These are phyloP conservation scores for Crioceris asparagi DNA, from an alignment of 2,888 invertebrate species.

Conservation along the genomic window DNA sequence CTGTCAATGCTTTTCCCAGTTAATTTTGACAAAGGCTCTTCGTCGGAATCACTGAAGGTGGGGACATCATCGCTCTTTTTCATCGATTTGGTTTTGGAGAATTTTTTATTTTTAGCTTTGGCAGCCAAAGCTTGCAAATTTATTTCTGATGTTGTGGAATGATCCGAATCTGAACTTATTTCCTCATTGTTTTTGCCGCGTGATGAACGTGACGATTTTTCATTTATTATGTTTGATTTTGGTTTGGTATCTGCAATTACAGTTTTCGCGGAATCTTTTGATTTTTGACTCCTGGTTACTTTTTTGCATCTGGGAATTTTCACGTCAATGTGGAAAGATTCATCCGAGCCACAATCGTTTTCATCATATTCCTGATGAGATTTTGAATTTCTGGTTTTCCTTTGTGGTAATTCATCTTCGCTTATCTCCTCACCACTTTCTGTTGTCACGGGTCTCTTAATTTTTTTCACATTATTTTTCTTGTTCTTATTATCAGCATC, in stretches of 20 bases:
- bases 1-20: constrained; percentile 26
- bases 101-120: constrained; percentile 23
- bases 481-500: neutral
- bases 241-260: constrained; percentile 2
- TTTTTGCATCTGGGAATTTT: constrained; percentile 25
- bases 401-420: constrained; percentile 10
- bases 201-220: constrained; percentile 6
- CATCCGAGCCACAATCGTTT: constrained; percentile 25
- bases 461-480: neutral
- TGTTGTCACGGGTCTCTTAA: constrained; percentile 13
- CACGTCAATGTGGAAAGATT: constrained; percentile 24
- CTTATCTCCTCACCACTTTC: constrained; percentile 1
- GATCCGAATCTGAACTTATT: constrained; percentile 20
- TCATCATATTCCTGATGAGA: constrained; percentile 13
- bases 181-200: too few relatives aligned
- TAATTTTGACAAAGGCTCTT: constrained; percentile 51
- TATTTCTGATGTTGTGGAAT: constrained; percentile 25
- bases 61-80: constrained; percentile 17
- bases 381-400: constrained; percentile 21
- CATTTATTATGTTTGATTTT: neutral
- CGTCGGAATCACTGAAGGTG: constrained; percentile 51
- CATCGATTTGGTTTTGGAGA: constrained; percentile 23
- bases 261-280: constrained; percentile 7
- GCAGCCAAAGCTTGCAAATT: constrained; percentile 20
- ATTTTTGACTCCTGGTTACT: constrained; percentile 21